Base-by-base conservation (phyloP, 2,888 invertebrate species). In the Tenthredo notha region DNA sequence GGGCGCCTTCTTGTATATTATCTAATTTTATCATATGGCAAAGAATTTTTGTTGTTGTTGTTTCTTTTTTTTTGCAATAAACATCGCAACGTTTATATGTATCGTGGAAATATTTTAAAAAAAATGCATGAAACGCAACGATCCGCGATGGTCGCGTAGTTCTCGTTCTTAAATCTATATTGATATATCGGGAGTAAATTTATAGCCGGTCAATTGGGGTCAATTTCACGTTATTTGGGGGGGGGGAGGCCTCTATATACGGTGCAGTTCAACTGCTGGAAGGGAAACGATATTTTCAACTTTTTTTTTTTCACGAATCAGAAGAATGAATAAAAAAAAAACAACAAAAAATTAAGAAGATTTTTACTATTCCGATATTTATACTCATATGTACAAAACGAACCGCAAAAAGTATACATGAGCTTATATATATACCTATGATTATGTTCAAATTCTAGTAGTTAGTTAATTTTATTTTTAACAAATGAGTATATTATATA, bases 211-310 rank as follows among this genome's bases (percentile, higher is more conserved):
- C 72, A 74, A 74, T 74, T 74, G 72, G 43, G 72, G 43, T 74
- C 72, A 74, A 74, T 74, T 74, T 74, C 40, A 43, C 72, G 29
- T 74, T 40, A 74, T 74, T 74, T 29, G 72, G 72, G 72, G n/a
- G n/a, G n/a, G n/a, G n/a, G n/a, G n/a, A n/a, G n/a, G 5, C 72
- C 21, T 18, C n/a, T 7, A 54, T n/a, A n/a, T n/a, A 61, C 5
- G 25, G 10, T 61, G 54, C 18, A 54, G 54, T 7, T 54, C 54
- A 54, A n/a, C n/a, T 54, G 54, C n/a, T 54, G 54, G 1, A 7
- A n/a, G 54, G 54, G n/a, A 54, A n/a, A 54, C 54, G 12, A 47
- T 47, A 47, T 47, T 47, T 15, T 47, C 15, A 47, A 47, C 47
- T 40, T 40, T 40, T 9, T 40, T 9, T 9, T 40, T 40, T 9